Base-by-base conservation (phyloP, 2,888 invertebrate species). In the Tetranychus piercei region DNA sequence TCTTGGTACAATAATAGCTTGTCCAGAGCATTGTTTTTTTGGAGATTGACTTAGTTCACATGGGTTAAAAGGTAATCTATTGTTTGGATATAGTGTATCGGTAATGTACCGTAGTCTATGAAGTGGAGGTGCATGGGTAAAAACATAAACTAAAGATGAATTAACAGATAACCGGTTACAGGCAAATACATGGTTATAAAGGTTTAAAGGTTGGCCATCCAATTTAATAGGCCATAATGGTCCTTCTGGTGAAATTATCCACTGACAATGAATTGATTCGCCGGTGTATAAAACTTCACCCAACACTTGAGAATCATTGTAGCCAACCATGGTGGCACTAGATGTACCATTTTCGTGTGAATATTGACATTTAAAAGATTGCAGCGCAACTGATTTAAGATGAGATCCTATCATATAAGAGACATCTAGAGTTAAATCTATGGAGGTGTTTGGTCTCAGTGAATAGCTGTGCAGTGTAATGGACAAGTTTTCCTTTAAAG, bases 21-120 rank as follows among this genome's bases (percentile, higher is more conserved):
- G 55, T 15, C 55, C 55, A 55, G 55, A 55, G 55, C 55, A 55
- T 15, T 55, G 55, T 9, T 55, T 9, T 55, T 55, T 9, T 55
- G 55, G 55, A 55, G 55, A 55, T 55, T 55, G 55, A 55, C 55
- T 55, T 55, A 55, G 55, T 55, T 55, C 55, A 55, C 55, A 55
- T 15, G 55, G 55, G 15, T 55, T 55, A 55, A 55, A 55, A 55
- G 55, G 55, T 55, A 55, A 55, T 15, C 55, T 55, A 55, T 55
- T 55, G 15, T 55, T 55, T 55, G 55, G 55, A 55, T 55, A 55
- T 0, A 55, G 15, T 7, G 55, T 55, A 15, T 55, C 55, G 15
- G 55, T 55, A 15, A 55, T 55, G 15, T 55, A 55, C 55, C 55
- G 9, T 55, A 55, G 15, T 55, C 55, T 3, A 55, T 55, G 55